These are phyloP conservation scores for Lateolabrax maculatus DNA, from an alignment of 2,797 vertebrate genomes.

Conservation along the genomic window DNA sequence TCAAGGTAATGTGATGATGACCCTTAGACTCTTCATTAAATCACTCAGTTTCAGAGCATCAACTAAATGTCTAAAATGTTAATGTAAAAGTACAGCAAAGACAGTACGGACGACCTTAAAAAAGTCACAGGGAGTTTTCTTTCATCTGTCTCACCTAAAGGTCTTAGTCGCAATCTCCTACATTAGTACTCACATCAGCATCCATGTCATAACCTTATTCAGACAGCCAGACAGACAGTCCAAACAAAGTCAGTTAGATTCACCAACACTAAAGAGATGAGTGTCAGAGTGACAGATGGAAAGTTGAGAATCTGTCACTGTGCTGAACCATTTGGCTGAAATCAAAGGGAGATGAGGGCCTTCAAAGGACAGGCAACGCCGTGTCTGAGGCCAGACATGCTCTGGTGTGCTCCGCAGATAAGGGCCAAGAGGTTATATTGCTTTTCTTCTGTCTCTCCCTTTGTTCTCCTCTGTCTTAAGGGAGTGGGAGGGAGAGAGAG, in stretches of 20 bases:
- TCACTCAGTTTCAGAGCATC: slow-evolving; percentile 55
- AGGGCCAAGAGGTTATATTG: slow-evolving; percentile 80
- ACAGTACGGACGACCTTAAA: slow-evolving; percentile 28
- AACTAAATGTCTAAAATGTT: slow-evolving; percentile 53
- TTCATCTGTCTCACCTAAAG: slow-evolving; percentile 43
- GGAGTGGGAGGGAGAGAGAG: slow-evolving; percentile 42
- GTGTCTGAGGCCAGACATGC: slow-evolving; percentile 74
- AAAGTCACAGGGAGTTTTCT: slow-evolving; percentile 16
- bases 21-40: slow-evolving; percentile 66
- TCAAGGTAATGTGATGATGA: slow-evolving; percentile 73
- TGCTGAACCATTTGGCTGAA: slow-evolving; percentile 74
- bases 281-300: slow-evolving; percentile 77
- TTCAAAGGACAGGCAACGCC: slow-evolving; percentile 78
- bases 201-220: slow-evolving; percentile 64
- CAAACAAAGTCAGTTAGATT: slow-evolving; percentile 74
- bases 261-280: slow-evolving; percentile 72
- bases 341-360: slow-evolving; percentile 80
- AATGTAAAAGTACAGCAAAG: slow-evolving; percentile 44
- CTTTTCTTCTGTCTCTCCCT: slow-evolving; percentile 73
- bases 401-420: slow-evolving; percentile 73
- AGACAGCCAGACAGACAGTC: slow-evolving; percentile 64
- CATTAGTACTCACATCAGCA: slow-evolving; percentile 64
- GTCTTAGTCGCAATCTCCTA: slow-evolving; percentile 48
- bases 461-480: slow-evolving; percentile 76
- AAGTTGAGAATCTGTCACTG: slow-evolving; percentile 79